Evolutionary conservation across 2,113 vertebrate species (phyloP).

Genomic region (Calypte anna): DNA sequence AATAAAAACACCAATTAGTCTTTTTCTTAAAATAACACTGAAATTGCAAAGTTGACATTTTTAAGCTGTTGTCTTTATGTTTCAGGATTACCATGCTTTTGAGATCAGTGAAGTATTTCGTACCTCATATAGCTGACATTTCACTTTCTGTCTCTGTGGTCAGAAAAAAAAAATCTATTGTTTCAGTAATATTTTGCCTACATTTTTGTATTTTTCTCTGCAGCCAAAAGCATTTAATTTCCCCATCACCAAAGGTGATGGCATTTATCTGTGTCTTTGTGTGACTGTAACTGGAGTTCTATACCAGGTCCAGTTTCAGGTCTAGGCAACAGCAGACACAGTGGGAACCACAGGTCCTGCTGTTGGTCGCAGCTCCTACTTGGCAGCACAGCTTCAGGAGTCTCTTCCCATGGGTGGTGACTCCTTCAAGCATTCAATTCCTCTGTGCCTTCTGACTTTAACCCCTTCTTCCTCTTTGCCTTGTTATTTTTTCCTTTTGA

Average conservation of each 20-base stretch:
- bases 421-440: background rate
- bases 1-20: background rate
- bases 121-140: background rate
- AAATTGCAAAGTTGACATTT: background rate
- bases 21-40: background rate
- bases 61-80: background rate
- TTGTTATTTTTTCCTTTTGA: conserved; percentile 54
- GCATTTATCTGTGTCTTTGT: background rate
- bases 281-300: background rate
- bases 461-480: conserved; percentile 2
- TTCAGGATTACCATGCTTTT: background rate
- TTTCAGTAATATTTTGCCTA: background rate
- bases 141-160: background rate
- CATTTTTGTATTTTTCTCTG: background rate
- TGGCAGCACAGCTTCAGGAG: background rate
- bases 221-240: background rate
- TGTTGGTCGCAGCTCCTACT: background rate
- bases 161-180: background rate
- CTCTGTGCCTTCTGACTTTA: background rate
- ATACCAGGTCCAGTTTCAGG: background rate
- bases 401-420: background rate
- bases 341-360: background rate
- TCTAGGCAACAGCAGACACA: background rate
- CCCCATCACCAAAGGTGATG: background rate
- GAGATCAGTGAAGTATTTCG: background rate